Evolutionary conservation across 2,113 vertebrate genomes (phyloP), one percentile per base, ranked within the genome.

Genomic region (Hippocampus zosterae): DNA sequence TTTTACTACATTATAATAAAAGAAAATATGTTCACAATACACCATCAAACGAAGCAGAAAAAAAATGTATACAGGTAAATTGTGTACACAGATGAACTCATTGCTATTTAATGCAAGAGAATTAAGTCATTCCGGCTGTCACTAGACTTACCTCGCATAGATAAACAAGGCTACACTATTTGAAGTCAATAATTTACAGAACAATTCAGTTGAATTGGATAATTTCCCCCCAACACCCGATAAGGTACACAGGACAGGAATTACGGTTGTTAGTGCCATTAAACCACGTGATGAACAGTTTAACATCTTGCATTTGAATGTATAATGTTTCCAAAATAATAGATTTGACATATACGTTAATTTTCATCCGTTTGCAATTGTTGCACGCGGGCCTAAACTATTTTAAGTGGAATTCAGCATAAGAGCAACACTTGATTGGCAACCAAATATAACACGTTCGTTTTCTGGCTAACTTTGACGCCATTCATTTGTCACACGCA

Each of bases 371-470:
- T 60, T 33, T 3, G 2, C 23, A 27, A 8, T 9, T 25, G 13
- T 33, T 60, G 27, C 27, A 18, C 57, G 8, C 27, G 2, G 1
- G 13, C 19, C 15, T 16, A 33, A 63, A n/a, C 3, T 23, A 62
- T 41, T 23, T 19, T 23, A 4, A 42, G 41, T 12, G 41, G 21
- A 13, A 37, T 37, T n/a, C 33, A 41, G 21, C 37, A 41, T 21
- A 40, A 12, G 0, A 4, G 5, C 13, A 5, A 8, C 27, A 15
- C 23, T 19, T 63, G 13, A 23, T 5, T 13, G 13, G 61, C 61
- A 11, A 41, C 10, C 21, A 59, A 8, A 25, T 29, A n/a, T 23
- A 23, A 56, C 46, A 59, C 65, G 60, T 64, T 81, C 71, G 40
- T 65, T 3, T 65, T 29, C 59, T 9, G n/a, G 5, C 40, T 55